Percentiles rank a stretch among this genome's conserved stretches.
These are phyloP conservation scores for Timema podura DNA, from an alignment of 2,888 invertebrate species.

Conservation along the genomic window DNA sequence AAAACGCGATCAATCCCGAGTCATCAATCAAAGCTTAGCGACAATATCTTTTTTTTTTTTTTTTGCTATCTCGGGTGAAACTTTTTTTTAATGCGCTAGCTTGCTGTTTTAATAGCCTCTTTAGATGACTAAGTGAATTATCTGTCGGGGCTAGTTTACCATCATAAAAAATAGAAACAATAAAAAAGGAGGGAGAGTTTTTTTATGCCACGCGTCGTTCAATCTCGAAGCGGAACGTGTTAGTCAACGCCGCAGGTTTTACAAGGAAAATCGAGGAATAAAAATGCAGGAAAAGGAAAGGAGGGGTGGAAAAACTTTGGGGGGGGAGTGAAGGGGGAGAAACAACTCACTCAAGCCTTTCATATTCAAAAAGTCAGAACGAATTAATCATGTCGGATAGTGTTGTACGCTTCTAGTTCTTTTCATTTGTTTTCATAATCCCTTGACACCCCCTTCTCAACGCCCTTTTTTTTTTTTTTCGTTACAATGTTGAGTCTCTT, in stretches of 20 bases:
- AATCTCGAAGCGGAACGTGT: too few relatives aligned
- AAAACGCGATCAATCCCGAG: too few relatives aligned
- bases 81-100: slow-evolving; percentile 20
- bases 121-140: slow-evolving; percentile 29
- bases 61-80: not conserved
- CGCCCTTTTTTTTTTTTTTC: not conserved
- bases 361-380: slow-evolving; percentile 25
- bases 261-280: too few relatives aligned
- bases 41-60: not conserved
- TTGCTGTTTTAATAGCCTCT: slow-evolving; percentile 27
- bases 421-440: slow-evolving; percentile 16
- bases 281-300: too few relatives aligned
- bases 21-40: slow-evolving; percentile 12
- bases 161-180: slow-evolving; percentile 15
- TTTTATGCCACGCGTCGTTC: too few relatives aligned
- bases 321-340: too few relatives aligned
- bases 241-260: too few relatives aligned
- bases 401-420: too few relatives aligned
- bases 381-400: slow-evolving; percentile 23
- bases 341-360: slow-evolving; percentile 9
- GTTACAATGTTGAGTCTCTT: slow-evolving; percentile 19
- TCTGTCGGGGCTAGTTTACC: slow-evolving; percentile 19
- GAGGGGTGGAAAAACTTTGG: too few relatives aligned
- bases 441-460: not conserved
- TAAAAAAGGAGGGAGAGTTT: not conserved